Percentiles rank a stretch among this genome's conserved stretches.
These are phyloP conservation scores for Fopius arisanus DNA, from an alignment of 1,140 invertebrate species.

Conservation along the genomic window DNA sequence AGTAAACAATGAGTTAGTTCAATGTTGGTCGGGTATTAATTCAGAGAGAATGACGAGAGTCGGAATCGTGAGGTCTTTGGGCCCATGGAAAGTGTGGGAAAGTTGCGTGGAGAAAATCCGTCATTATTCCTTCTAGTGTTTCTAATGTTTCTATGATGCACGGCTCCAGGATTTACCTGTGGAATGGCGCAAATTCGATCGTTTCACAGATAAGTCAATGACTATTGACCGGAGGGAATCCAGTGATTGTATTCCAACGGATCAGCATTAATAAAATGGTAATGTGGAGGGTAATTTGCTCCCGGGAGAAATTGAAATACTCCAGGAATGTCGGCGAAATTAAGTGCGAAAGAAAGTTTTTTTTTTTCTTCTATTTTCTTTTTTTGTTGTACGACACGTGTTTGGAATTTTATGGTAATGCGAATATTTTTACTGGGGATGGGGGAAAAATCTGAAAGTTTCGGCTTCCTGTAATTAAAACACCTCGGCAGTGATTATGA, in stretches of 20 bases:
- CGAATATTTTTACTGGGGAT: background rate
- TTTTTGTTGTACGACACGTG: constrained; percentile 5
- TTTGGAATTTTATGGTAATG: background rate
- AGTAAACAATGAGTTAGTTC: background rate
- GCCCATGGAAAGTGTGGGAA: constrained; percentile 62
- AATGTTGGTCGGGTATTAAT: background rate
- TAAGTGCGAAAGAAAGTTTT: constrained; percentile 35
- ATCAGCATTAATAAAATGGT: background rate
- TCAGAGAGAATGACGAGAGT: background rate
- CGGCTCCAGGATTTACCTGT: background rate
- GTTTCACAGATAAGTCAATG: constrained; percentile 9
- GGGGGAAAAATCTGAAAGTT: background rate
- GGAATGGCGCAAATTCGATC: background rate
- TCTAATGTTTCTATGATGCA: constrained; percentile 22
- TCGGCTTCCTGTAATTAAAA: background rate
- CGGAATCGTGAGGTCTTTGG: constrained; percentile 14
- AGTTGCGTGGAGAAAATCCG: constrained; percentile 58
- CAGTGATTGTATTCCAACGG: background rate
- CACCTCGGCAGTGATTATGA: background rate
- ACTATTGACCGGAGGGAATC: constrained; percentile 16
- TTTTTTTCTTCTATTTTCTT: too few relatives aligned
- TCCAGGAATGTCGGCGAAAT: constrained; percentile 39
- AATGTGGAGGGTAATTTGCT: background rate
- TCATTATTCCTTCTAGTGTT: constrained; percentile 45
- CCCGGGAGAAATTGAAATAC: constrained; percentile 20